These are phyloP conservation scores for Caenorhabditis afra DNA, from an alignment of 2,888 invertebrate genomes.

Conservation along the genomic window DNA sequence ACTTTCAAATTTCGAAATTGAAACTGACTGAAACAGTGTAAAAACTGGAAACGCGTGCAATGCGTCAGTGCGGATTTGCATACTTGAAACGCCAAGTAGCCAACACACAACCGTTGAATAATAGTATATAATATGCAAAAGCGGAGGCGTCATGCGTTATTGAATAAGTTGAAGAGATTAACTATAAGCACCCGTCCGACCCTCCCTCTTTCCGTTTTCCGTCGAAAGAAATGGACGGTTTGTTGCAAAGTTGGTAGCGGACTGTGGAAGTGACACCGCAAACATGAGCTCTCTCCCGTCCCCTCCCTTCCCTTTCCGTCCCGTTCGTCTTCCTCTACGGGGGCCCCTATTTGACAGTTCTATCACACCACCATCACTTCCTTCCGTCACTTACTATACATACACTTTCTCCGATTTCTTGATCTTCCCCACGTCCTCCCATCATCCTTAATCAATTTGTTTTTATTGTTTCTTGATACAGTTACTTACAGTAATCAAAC, in stretches of 20 bases:
- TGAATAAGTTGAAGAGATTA: conserved; percentile 61
- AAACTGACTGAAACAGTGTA: background rate
- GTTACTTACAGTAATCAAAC: conserved; percentile 46
- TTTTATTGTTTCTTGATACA: conserved; percentile 5
- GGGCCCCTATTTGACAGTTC: conserved; percentile 49
- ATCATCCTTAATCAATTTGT: background rate
- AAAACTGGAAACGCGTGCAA: conserved; percentile 7
- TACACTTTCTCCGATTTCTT: conserved; percentile 10
- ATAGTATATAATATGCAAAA: conserved; percentile 59
- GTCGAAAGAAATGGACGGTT: conserved; percentile 40
- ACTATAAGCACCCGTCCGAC: conserved; percentile 50
- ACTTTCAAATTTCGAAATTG: conserved; percentile 10
- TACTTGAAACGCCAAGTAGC: conserved; percentile 48
- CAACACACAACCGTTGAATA: conserved; percentile 33
- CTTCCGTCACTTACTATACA: conserved; percentile 17
- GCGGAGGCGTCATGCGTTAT: conserved; percentile 51
- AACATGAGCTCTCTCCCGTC: conserved; percentile 20
- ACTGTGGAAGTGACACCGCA: conserved; percentile 49
- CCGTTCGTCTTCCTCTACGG: no score
- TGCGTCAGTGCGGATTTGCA: conserved; percentile 56
- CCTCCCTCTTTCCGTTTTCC: conserved; percentile 16
- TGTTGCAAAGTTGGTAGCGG: conserved; percentile 42
- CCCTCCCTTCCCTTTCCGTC: conserved; percentile 2
- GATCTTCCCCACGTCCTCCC: no score
- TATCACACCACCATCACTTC: conserved; percentile 31